Base-by-base conservation (phyloP, 2,888 invertebrate genomes). In the Doris montereyensis region DNA sequence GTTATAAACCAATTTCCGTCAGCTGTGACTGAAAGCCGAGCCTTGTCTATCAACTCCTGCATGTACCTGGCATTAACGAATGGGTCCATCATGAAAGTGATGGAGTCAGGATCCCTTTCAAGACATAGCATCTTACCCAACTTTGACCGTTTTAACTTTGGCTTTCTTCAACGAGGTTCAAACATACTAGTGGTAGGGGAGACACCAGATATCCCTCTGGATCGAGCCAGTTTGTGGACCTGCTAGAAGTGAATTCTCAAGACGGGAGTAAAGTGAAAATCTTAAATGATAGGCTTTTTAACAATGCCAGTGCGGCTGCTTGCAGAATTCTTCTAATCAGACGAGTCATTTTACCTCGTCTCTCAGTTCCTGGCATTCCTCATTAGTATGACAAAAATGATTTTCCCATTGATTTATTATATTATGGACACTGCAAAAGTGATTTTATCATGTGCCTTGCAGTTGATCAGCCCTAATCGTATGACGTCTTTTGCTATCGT, bases 101-200 rank as follows among this genome's bases (percentile, higher is more conserved):
- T 82, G 30, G 83, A 82, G 70, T 81, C 83, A 34, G 84, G 84
- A 8, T 68, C 82, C 21, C 70, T 84, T 28, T 81, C 78, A 24
- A 60, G 78, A 10, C 79, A 79, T 34, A 80, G 82, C 58, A 79
- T 71, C 35, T 78, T 84, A 4, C 81, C 84, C 32, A 84, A 84
- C 79, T 84, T 84, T 79, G 84, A 84, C 68, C 79, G 84, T 10
- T 84, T 83, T 77, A 84, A 84, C 77, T 84, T 84, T 80, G 84
- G 84, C 5, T 80, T 84, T 57, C 81, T 82, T 1, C 76, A 78
- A 13, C 80, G 80, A 10, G 79, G 78, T 1, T 75, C 71, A 24
- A 60, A 58, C 58, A 76, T 83, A n/a, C 68, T 84, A 34, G 81
- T 84, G 30, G 79, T 82, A 8, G 84, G 84, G 84, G 84, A 21